phyloP scores from a whole-genome alignment of 2,797 vertebrate species.

The Microctenopoma stevenorrisi region DNA sequence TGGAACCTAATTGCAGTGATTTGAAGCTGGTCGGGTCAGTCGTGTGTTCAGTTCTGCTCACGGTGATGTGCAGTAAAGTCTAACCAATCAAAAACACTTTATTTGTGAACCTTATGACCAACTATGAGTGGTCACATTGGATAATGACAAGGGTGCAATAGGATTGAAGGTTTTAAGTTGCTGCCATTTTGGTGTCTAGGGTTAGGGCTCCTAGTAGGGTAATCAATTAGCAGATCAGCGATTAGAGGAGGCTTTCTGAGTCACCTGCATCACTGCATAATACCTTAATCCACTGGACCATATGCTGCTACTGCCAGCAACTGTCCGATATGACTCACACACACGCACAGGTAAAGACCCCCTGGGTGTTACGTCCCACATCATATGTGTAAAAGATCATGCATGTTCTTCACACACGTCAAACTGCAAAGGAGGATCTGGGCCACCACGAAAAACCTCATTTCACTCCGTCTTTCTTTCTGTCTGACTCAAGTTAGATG shows the following conservation, averaged over 20 bases:
- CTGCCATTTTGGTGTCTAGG: conserved; percentile 77
- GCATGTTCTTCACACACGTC: not conserved
- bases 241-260: conserved; percentile 83
- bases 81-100: conserved; percentile 19
- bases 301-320: conserved; percentile 81
- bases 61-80: conserved; percentile 2
- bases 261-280: conserved; percentile 87
- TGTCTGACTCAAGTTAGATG: not conserved
- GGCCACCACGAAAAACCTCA: no score
- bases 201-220: conserved; percentile 68
- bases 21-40: conserved; percentile 20
- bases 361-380: conserved; percentile 18
- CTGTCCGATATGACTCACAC: conserved; percentile 54
- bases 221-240: conserved; percentile 87
- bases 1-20: conserved; percentile 4
- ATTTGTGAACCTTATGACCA: conserved; percentile 32
- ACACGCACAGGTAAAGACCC: conserved; percentile 50
- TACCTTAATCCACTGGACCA: conserved; percentile 88
- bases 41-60: not conserved
- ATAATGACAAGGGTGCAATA: conserved; percentile 69
- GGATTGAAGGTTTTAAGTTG: conserved; percentile 83
- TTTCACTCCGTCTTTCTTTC: no score
- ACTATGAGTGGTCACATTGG: conserved; percentile 67
- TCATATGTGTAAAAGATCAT: not conserved
- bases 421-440: not conserved